Base-by-base conservation (phyloP, 2,888 invertebrate species). In the Leucophenga montana region DNA sequence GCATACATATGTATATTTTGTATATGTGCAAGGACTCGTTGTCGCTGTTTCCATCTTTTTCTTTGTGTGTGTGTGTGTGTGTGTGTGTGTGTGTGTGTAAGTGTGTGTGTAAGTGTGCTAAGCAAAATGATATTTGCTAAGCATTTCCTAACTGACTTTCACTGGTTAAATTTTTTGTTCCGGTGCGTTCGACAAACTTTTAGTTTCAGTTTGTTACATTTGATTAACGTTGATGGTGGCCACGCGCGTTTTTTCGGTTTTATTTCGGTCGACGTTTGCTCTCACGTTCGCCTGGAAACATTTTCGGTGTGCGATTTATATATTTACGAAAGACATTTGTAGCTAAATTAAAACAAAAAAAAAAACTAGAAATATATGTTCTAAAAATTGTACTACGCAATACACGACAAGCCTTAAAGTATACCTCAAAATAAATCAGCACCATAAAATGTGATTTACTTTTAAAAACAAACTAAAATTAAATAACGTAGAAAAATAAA, bases 41-140 rank as follows among this genome's bases (percentile, higher is more conserved):
- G 39, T 5, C 39, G 39, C 39, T 11, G 39, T 39, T 39, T 57
- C 6, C n/a, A 14, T 57, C n/a, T 57, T 5, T 27, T 13, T 31
- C 3, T 57, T 8, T 57, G 8, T 64, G 18, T 9, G 33, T 59
- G 14, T 31, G 48, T 18, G 66, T 50, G 62, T 68, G 61, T 67
- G 70, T 57, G 69, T 53, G 70, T 57, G 8, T 64, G 18, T 9
- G 33, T 59, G 14, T 31, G 48, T 18, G 66, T 50, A 59, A 67
- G 68, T 50, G 62, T 68, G 61, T 67, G 70, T 57, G 69, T 53
- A 69, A 71, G 74, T 73, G 61, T 70, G 67, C 67, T 66, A 59
- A 67, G 54, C 66, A 54, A 39, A 3, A 61, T 61, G 61, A 61
- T 61, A 61, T 61, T 39, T 48, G 14, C 27, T 20, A 64, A 64